These are phyloP conservation scores for Rutpela maculata DNA, from an alignment of 2,888 invertebrate species.

Conservation along the genomic window DNA sequence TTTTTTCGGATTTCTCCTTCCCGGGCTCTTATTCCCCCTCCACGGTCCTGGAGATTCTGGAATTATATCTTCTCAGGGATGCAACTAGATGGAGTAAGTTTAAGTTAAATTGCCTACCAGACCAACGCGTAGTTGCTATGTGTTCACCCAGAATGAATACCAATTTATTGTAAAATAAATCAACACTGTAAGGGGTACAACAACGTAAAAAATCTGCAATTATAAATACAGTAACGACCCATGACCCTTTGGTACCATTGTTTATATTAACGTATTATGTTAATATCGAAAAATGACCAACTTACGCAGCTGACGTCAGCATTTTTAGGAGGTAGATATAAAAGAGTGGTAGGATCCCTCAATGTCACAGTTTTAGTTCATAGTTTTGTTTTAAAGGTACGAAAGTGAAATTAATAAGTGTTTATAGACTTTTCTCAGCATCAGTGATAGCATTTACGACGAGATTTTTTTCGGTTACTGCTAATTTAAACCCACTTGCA, in stretches of 20 bases:
- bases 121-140: no score
- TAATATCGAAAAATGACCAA: background rate
- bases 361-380: conserved; percentile 22
- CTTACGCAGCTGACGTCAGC: conserved; percentile 10
- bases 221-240: conserved; percentile 10
- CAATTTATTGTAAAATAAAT: no score
- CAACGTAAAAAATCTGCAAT: background rate
- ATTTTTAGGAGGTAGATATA: conserved; percentile 28
- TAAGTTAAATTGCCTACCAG: no score
- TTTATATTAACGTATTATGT: conserved; percentile 8
- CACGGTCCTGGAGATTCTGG: no score
- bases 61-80: no score
- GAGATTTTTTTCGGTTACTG: no score
- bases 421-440: background rate
- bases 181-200: no score
- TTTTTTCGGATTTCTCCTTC: no score
- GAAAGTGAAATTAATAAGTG: background rate
- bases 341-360: conserved; percentile 9
- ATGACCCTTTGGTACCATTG: conserved; percentile 1
- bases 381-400: conserved; percentile 16
- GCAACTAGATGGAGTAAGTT: no score
- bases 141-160: no score
- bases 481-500: no score
- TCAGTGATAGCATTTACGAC: background rate
- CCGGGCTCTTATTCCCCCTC: no score